A percentile compares a stretch with the other conserved stretches of the same genome.
Conservation (phyloP, 2,113 vertebrate genomes). For the Phaethon lepturus region DNA sequence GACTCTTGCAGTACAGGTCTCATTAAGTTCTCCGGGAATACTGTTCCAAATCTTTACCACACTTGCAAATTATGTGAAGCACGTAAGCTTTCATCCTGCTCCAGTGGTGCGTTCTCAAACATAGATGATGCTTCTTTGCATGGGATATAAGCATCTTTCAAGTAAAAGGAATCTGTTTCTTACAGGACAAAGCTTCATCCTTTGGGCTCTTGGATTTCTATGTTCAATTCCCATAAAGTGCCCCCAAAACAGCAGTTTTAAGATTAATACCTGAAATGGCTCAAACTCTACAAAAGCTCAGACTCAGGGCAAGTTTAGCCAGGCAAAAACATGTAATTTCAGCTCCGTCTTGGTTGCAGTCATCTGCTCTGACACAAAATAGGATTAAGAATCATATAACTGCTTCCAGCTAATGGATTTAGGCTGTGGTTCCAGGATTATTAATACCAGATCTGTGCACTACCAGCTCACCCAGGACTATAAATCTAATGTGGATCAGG, state of each 20-base stretch:
- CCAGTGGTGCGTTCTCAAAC: background rate
- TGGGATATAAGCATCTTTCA: background rate
- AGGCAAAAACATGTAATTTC: background rate
- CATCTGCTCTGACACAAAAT: conserved; percentile 61
- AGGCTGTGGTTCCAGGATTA: conserved; percentile 60
- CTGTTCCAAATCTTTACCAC: background rate
- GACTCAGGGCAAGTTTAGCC: background rate
- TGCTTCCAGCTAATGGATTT: conserved; percentile 66
- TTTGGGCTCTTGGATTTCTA: background rate
- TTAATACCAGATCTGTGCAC: conserved; percentile 66
- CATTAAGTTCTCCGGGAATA: conserved; percentile 19
- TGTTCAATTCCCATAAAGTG: background rate
- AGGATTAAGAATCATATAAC: conserved; percentile 62
- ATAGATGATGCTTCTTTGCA: background rate
- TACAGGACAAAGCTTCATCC: background rate
- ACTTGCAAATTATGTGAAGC: background rate
- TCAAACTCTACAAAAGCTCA: background rate
- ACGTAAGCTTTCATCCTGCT: background rate
- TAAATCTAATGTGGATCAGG: conserved; percentile 66
- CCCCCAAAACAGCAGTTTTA: background rate
- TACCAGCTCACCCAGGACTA: conserved; percentile 52
- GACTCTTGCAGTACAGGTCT: background rate
- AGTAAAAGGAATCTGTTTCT: background rate
- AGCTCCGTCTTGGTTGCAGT: conserved; percentile 30
- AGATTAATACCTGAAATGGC: background rate